Conservation (phyloP, 1,140 invertebrate species). For the Drosophila littoralis region DNA sequence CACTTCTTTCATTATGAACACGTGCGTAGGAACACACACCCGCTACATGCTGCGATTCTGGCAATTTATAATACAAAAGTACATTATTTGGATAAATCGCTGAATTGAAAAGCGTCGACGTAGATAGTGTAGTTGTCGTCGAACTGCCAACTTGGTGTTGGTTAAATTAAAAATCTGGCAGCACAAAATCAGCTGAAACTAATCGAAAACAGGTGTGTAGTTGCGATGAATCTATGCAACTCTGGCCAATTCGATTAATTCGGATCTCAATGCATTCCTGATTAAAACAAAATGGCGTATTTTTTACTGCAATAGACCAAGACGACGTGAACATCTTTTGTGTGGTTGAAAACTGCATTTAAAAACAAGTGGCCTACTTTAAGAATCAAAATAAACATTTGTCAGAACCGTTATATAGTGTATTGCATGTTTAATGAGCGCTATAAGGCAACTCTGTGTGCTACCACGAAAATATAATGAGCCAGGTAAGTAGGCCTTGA, state of each 20-base stretch:
- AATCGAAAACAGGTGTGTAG: conserved; percentile 25
- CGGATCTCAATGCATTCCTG: conserved; percentile 14
- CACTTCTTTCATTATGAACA: conserved; percentile 71
- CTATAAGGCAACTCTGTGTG: conserved; percentile 74
- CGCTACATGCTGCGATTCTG: conserved; percentile 52
- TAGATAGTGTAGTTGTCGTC: conserved; percentile 16
- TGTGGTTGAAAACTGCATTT: conserved; percentile 76
- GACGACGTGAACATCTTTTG: conserved; percentile 75
- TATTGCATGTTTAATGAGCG: conserved; percentile 80
- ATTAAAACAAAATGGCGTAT: conserved; percentile 71
- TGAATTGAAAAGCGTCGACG: conserved; percentile 21
- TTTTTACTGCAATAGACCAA: conserved; percentile 68
- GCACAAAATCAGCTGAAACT: conserved; percentile 22
- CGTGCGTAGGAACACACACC: conserved; percentile 23
- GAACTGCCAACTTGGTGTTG: conserved; percentile 30
- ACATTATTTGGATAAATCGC: conserved; percentile 13
- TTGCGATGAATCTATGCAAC: conserved; percentile 4
- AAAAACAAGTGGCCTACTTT: conserved; percentile 70
- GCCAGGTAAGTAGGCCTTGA: conserved; percentile 84
- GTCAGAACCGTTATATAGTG: conserved; percentile 53
- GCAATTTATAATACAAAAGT: conserved; percentile 15
- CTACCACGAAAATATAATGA: conserved; percentile 83
- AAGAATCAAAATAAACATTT: conserved; percentile 68
- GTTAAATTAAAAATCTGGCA: not conserved
- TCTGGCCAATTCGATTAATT: conserved; percentile 10